Base-by-base conservation (phyloP, 2,888 invertebrate species). In the Pomacea canaliculata region DNA sequence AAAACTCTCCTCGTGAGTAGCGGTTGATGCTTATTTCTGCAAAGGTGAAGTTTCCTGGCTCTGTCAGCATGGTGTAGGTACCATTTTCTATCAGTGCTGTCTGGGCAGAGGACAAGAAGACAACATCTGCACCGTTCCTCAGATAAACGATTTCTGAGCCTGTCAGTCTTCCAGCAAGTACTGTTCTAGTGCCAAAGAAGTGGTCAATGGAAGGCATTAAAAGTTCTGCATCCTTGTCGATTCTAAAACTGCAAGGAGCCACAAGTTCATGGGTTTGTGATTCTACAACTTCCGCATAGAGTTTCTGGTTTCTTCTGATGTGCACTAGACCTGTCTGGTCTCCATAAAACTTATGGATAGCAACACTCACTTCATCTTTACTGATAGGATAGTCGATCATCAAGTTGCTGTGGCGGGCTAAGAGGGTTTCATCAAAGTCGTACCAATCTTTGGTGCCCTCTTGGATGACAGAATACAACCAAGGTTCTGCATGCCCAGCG, bases 181-280 rank as follows among this genome's bases (percentile, higher is more conserved):
- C 81, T 12, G 85, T 84, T 59, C 87, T 79, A 27, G 85, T 83
- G 23, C 87, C 87, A 23, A 83, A 60, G 37, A 87, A 75, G 73
- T 86, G 82, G 27, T 82, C 81, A 16, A 80, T 78, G 56, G 83
- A 79, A 37, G 86, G 85, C 19, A 86, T 75, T 16, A 85, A 73
- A 12, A 85, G 77, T 74, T 86, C 85, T 62, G 83, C 74, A 16
- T 80, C 84, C 37, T 73, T 74, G 67, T 87, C 86, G 67, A 84
- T 82, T 19, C 83, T 76, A 70, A 83, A 87, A 70, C 85, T 87
- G 71, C 85, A 85, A 16, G 86, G 86, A 18, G 86, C 85, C 63
- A 82, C 79, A 12, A 85, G 83, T 69, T 85, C 85, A 80, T 86
- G 84, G 2, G 77, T 81, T 12, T 82, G 79, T 56, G 86, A 87